Base-by-base conservation (phyloP, 2,888 invertebrate species). In the Brenthis daphne region DNA sequence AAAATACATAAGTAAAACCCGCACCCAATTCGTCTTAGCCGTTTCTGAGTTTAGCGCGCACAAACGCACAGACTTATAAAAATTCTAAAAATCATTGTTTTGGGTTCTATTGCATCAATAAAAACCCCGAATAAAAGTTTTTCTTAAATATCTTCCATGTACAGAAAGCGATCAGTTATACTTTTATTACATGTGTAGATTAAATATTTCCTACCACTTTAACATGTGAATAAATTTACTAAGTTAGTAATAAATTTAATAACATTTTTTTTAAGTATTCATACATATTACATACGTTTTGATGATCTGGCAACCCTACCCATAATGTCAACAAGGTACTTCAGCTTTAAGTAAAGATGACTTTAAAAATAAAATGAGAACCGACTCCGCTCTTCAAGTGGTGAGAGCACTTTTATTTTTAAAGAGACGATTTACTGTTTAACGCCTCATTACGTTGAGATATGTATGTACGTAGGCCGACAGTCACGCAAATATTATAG, bases 391-490 rank as follows among this genome's bases (percentile, higher is more conserved):
- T 43, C 67, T 60, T 67, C 50, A 67, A 43, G 55, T 61, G 55
- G 61, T 67, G 29, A 67, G 54, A 14, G 55, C 37, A 64, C 55
- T 64, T 63, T 53, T 53, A 57, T 66, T 66, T 66, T 67, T 29
- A 65, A 56, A 65, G 56, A 61, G 58, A 69, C 61, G 69, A 65
- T 69, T 65, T 65, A 69, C 50, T 50, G 65, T 69, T 69, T 61
- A 61, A 65, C 69, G 65, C 65, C 65, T 69, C 69, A 61, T 69
- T 69, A 69, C 50, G 50, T 29, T 57, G 37, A 64, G 51, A 61
- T 60, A 33, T 65, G 56, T 51, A 63, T 37, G 51, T 51, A 14
- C 29, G 48, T 60, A 60, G 65, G 43, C 58, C 43, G 57, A 20
- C 24, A 64, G 50, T 65, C 65, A 60, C 24, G 60, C 65, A 60